Conservation (phyloP, 2,113 vertebrate species). For the Gymnogyps californianus region DNA sequence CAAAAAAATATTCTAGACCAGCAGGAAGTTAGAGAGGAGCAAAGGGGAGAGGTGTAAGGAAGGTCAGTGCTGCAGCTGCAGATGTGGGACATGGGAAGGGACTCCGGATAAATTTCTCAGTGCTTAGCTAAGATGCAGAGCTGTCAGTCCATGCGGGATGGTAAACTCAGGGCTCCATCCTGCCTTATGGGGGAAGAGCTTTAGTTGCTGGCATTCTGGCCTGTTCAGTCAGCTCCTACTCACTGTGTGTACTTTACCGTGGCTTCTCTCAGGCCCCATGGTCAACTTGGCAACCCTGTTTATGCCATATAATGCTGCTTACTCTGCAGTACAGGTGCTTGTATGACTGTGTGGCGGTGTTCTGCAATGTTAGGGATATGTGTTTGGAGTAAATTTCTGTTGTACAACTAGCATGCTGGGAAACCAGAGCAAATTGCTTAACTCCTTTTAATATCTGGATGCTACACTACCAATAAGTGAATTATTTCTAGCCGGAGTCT, state of each 20-base stretch:
- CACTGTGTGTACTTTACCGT: rapidly evolving
- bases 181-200: not conserved
- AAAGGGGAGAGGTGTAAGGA: not conserved
- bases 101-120: not conserved
- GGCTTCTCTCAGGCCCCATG: not conserved
- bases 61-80: constrained; percentile 14
- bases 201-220: not conserved
- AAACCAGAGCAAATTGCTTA: not conserved
- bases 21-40: not conserved
- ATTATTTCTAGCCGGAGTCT: not conserved
- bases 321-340: not conserved
- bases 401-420: not conserved
- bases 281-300: too few relatives aligned
- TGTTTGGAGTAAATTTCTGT: rapidly evolving
- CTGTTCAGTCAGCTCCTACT: not conserved
- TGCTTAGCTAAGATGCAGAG: not conserved
- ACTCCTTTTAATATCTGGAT: not conserved
- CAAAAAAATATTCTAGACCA: not conserved
- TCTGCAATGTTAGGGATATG: rapidly evolving
- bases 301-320: not conserved
- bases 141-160: not conserved
- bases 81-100: not conserved
- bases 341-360: not conserved
- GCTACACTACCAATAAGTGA: not conserved
- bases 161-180: not conserved